Evolutionary conservation across 2,888 invertebrate genomes (phyloP).

Genomic region (Timema podura): DNA sequence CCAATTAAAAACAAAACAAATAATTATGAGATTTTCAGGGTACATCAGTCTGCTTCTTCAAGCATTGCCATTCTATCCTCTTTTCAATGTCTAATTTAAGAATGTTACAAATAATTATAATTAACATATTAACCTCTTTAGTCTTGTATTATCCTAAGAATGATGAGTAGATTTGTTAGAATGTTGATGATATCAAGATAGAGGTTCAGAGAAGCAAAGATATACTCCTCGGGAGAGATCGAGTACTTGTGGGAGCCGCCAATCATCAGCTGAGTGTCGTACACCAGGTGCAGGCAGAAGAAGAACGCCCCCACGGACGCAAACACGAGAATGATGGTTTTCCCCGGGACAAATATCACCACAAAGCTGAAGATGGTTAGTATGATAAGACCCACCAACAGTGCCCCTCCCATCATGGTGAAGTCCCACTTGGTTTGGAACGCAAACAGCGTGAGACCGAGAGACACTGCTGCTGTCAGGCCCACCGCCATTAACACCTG

Average conservation of each 20-base stretch:
- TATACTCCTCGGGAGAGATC: slow-evolving; percentile 90
- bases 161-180: slow-evolving; percentile 79
- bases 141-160: slow-evolving; percentile 48
- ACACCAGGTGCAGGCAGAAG: slow-evolving; percentile 86
- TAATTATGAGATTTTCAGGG: no score
- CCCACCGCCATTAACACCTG: slow-evolving; percentile 84
- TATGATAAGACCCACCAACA: slow-evolving; percentile 70
- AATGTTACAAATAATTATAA: no score
- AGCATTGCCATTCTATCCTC: no score
- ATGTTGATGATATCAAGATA: slow-evolving; percentile 88
- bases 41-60: no score
- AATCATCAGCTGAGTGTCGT: slow-evolving; percentile 88
- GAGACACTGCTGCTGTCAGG: slow-evolving; percentile 77
- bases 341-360: slow-evolving; percentile 54
- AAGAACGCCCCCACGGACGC: slow-evolving; percentile 81
- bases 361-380: slow-evolving; percentile 77
- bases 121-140: background rate
- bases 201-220: slow-evolving; percentile 86
- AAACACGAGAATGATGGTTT: slow-evolving; percentile 64
- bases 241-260: slow-evolving; percentile 87
- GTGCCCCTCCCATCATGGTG: slow-evolving; percentile 70
- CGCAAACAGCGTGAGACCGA: slow-evolving; percentile 85
- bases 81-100: no score
- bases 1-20: no score
- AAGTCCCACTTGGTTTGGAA: slow-evolving; percentile 90